Conservation (phyloP, 2,797 vertebrate species). For the Sternarchorhynchus goeldii region DNA sequence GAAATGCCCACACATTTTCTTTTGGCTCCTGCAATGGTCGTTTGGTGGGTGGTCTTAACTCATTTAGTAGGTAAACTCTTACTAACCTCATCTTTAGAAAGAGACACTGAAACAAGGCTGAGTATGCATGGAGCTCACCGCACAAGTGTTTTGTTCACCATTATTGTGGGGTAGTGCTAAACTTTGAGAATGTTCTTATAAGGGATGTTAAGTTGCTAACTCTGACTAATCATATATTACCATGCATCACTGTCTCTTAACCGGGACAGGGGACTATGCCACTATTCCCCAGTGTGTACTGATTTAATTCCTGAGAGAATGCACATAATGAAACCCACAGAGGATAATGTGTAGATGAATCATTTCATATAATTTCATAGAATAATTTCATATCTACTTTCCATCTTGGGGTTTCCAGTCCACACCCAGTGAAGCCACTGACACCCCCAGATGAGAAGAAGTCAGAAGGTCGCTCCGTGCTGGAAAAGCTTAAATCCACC, state of each 20-base stretch:
- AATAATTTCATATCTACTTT: neutral
- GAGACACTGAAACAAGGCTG: too few species aligned
- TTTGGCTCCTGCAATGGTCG: slow-evolving; percentile 66
- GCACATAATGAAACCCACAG: neutral
- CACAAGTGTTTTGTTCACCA: neutral
- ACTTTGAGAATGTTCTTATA: neutral
- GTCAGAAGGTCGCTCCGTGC: slow-evolving; percentile 76
- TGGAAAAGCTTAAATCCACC: slow-evolving; percentile 86
- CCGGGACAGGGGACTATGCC: slow-evolving; percentile 6
- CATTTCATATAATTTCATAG: neutral
- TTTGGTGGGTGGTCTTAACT: slow-evolving; percentile 64
- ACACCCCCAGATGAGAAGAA: slow-evolving; percentile 79
- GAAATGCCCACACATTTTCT: slow-evolving; percentile 49
- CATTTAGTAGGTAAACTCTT: slow-evolving; percentile 72
- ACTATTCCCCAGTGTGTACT: neutral
- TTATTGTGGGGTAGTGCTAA: neutral
- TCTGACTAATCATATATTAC: neutral
- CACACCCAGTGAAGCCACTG: slow-evolving; percentile 93
- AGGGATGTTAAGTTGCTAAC: neutral
- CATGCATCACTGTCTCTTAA: neutral
- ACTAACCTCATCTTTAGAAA: neutral
- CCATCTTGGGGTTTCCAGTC: slow-evolving; percentile 70
- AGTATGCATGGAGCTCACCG: neutral
- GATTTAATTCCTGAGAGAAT: neutral
- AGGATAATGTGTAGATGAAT: neutral